phyloP scores from a whole-genome alignment of 1,140 invertebrate species.

The Bombus superbus region DNA sequence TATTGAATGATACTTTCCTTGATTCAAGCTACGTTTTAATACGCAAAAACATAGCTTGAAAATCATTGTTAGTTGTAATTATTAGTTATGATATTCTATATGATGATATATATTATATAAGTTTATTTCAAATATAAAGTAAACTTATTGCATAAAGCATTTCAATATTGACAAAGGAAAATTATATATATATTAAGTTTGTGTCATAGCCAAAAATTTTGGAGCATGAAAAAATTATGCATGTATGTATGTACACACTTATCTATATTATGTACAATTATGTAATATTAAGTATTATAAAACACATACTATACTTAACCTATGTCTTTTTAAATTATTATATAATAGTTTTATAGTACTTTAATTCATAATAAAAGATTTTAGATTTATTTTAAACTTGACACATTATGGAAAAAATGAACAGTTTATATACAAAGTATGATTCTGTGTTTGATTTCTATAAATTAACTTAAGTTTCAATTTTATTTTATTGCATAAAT shows the following conservation, averaged over 20 bases:
- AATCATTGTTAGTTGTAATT: conserved; percentile 14
- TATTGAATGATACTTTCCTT: not conserved
- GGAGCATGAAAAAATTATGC: not conserved
- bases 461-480: not conserved
- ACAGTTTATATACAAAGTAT: not conserved
- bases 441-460: not conserved
- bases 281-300: conserved; percentile 47
- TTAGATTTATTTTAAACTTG: not conserved
- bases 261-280: conserved; percentile 33
- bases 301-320: conserved; percentile 24
- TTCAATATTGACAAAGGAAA: conserved; percentile 27
- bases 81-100: conserved; percentile 30
- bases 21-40: conserved; percentile 15
- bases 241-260: conserved; percentile 35
- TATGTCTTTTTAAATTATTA: conserved; percentile 29
- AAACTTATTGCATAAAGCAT: conserved; percentile 38
- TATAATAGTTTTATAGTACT: not conserved
- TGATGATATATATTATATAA: conserved; percentile 51
- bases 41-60: conserved; percentile 12
- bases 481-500: not conserved
- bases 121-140: conserved; percentile 49
- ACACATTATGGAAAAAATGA: not conserved
- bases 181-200: conserved; percentile 34
- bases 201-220: not conserved
- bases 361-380: conserved; percentile 20